Evolutionary conservation across 2,797 vertebrate species (phyloP), one percentile per base, ranked within the genome.

Genomic region (Manis pentadactyla): DNA sequence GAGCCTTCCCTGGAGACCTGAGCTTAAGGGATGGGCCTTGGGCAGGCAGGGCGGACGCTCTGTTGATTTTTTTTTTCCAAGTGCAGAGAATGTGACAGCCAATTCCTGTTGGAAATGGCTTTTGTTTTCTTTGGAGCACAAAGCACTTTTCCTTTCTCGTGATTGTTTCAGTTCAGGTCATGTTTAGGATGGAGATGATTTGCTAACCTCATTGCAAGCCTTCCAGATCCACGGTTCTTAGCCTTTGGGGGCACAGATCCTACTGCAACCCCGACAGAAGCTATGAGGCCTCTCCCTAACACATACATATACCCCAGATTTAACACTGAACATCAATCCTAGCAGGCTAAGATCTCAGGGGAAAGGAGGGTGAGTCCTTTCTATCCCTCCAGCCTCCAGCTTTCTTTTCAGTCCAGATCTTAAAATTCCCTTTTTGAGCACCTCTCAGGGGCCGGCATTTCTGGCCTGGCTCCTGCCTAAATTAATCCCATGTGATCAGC

Each of bases 71-170:
- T 97, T 97, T 96, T 97, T 96, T 96, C 95, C 93, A 78, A 97
- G 94, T 71, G 71, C 77, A 96, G 96, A 97, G 97, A 97, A 97
- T 97, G 94, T 98, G 95, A 97, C 96, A 97, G 94, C 97, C 94
- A 97, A 97, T 96, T 98, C 96, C 97, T 98, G 96, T 98, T 98
- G 97, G 97, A 98, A 98, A 90, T 96, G 82, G 77, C 84, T 95
- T 87, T 96, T 97, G 95, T 97, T 98, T 98, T 98, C 96, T 96
- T 98, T 98, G 98, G 97, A 89, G 29, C 93, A 31, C 13, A 10
- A 95, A 93, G 82, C 96, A 97, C 97, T 97, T 96, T 97, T 97
- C 96, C 96, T 98, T 96, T 97, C 97, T 98, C 74, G 66, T 92
- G 92, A 89, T 59, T 95, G 96, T 95, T 97, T 84, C 90, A 87